Evolutionary conservation across 2,113 vertebrate species (phyloP), one percentile per base, ranked within the genome.

Genomic region (Takifugu flavidus): DNA sequence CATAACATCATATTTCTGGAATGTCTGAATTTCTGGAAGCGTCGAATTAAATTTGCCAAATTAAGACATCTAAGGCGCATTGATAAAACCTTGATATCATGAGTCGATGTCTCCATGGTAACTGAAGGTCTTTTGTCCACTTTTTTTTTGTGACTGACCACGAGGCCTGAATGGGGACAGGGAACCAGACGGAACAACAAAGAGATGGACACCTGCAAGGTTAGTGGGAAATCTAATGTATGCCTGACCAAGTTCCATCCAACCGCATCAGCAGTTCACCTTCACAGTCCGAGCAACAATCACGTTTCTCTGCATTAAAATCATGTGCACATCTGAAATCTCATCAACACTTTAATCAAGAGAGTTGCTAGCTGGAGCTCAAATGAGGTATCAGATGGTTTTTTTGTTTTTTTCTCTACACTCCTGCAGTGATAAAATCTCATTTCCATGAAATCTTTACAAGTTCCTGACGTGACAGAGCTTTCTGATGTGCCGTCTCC

Each of bases 401-500:
- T 20, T 20, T 20, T 20, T 20, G 1, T 59, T 25, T 67, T 64
- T 25, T n/a, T 69, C 58, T 50, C 51, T 42, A 49, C 68, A 52
- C 13, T 67, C 50, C 28, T 39, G 6, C 50, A 39, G 57, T 25
- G 58, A 68, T 57, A 54, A 60, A 63, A 45, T 64, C 61, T 62
- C 10, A 4, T 26, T 53, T 52, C 31, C 54, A 61, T 4, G 25
- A 59, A 65, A 79, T 71, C 53, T 49, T 68, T 12, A 65, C n/a
- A 72, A 76, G 65, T 66, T 59, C n/a, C 1, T 27, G 60, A 65
- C 55, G 56, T 77, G 79, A 72, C 67, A 5, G 66, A 59, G 50
- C 79, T 59, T 70, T 74, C 64, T 74, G 74, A 78, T 73, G 59
- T 76, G 73, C 66, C 77, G 67, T 65, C 54, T 72, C 49, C 11